These are phyloP conservation scores for Sitta carolinensis DNA, from an alignment of 2,797 vertebrate species.

Conservation along the genomic window DNA sequence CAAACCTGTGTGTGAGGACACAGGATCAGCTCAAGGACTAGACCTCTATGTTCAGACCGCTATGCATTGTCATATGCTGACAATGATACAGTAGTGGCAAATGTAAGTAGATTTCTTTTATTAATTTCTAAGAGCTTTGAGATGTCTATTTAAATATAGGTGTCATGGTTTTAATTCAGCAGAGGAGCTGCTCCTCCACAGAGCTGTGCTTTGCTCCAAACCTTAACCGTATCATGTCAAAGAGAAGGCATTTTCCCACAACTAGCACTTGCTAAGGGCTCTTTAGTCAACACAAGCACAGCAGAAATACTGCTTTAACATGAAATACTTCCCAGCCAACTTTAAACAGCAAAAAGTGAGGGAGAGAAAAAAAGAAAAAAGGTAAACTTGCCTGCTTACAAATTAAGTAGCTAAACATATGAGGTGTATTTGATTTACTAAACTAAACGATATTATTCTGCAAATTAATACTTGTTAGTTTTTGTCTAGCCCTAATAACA, in stretches of 20 bases:
- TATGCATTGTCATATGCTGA: neutral
- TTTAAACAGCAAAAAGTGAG: neutral
- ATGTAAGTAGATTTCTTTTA: neutral
- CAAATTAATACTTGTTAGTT: neutral
- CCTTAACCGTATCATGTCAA: rapidly evolving
- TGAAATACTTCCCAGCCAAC: neutral
- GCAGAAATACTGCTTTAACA: neutral
- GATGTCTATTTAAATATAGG: neutral
- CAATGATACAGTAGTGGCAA: neutral
- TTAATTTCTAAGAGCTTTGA: neutral
- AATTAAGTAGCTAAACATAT: neutral
- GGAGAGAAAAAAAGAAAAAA: rapidly evolving
- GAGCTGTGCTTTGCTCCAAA: neutral
- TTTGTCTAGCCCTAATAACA: neutral
- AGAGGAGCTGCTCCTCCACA: neutral
- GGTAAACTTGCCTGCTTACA: neutral
- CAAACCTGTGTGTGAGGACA: neutral
- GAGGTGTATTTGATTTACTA: neutral
- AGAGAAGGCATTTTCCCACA: neutral
- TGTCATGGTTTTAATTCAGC: neutral
- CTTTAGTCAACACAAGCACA: neutral
- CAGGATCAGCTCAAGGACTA: neutral
- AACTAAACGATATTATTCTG: neutral
- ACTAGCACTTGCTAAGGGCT: neutral
- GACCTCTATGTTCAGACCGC: neutral